Evolutionary conservation across 2,797 vertebrate genomes (phyloP).

Genomic region (Crotalus adamanteus): DNA sequence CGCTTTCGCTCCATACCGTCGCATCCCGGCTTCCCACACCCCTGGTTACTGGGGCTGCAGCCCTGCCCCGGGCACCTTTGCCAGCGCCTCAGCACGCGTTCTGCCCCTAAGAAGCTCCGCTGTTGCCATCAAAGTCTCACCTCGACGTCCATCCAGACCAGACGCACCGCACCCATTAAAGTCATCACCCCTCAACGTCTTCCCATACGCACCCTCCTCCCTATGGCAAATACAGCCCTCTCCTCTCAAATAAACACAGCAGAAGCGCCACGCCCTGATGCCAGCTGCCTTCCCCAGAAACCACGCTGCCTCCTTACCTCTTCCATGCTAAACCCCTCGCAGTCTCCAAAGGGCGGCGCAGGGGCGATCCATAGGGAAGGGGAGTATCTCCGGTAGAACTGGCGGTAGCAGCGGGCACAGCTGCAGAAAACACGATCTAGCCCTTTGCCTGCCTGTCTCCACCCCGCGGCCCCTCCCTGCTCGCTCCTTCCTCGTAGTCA

Average conservation of each 20-base stretch:
- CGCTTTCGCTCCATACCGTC: not conserved
- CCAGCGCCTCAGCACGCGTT: not conserved
- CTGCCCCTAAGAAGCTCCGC: too few relatives aligned
- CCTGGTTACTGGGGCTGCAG: not conserved
- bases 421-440: not conserved
- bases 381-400: not conserved
- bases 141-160: not conserved
- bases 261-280: slow-evolving; percentile 9
- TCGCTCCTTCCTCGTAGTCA: slow-evolving; percentile 45
- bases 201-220: not conserved
- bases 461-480: slow-evolving; percentile 49
- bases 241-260: not conserved
- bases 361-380: not conserved
- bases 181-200: not conserved
- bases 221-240: not conserved
- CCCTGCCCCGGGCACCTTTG: not conserved
- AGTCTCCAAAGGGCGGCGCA: slow-evolving; percentile 2
- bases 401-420: slow-evolving; percentile 20
- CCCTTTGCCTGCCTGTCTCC: slow-evolving; percentile 19
- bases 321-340: slow-evolving; percentile 47
- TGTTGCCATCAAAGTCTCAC: not conserved
- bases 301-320: slow-evolving; percentile 39
- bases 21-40: not conserved
- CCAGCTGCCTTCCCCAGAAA: not conserved
- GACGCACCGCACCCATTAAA: not conserved